These are phyloP conservation scores for Anolis sagrei DNA, from an alignment of 2,113 vertebrate genomes.

Conservation along the genomic window DNA sequence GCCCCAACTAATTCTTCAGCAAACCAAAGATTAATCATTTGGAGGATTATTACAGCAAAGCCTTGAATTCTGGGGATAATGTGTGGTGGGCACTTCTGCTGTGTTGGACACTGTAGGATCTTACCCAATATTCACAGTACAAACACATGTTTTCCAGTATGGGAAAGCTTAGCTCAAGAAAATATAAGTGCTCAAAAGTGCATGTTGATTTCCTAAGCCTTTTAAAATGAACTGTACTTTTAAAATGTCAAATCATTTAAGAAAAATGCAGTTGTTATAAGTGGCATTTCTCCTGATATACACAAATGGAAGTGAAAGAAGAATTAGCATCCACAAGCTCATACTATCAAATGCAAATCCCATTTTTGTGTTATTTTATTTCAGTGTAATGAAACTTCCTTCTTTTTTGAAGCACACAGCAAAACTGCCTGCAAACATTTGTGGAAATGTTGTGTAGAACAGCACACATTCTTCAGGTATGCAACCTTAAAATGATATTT, in stretches of 20 bases:
- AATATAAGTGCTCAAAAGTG: background rate
- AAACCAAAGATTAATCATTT: too few species aligned
- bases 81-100: too few species aligned
- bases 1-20: too few species aligned
- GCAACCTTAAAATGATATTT: slow-evolving; percentile 19
- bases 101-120: too few species aligned
- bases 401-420: slow-evolving; percentile 87
- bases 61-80: too few species aligned
- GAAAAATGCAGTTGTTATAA: background rate
- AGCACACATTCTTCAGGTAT: slow-evolving; percentile 92
- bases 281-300: background rate
- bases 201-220: background rate
- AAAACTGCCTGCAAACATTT: slow-evolving; percentile 87
- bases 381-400: slow-evolving; percentile 91
- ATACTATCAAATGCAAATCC: background rate
- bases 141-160: background rate
- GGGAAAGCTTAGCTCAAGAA: background rate
- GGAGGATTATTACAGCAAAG: too few species aligned
- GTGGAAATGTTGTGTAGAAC: slow-evolving; percentile 92
- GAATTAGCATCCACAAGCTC: background rate
- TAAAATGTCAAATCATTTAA: background rate
- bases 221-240: background rate
- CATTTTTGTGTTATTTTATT: slow-evolving; percentile 38
- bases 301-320: background rate
- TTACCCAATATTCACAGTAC: background rate